Conservation (phyloP, 1,140 invertebrate genomes). For the Anoplophora glabripennis region DNA sequence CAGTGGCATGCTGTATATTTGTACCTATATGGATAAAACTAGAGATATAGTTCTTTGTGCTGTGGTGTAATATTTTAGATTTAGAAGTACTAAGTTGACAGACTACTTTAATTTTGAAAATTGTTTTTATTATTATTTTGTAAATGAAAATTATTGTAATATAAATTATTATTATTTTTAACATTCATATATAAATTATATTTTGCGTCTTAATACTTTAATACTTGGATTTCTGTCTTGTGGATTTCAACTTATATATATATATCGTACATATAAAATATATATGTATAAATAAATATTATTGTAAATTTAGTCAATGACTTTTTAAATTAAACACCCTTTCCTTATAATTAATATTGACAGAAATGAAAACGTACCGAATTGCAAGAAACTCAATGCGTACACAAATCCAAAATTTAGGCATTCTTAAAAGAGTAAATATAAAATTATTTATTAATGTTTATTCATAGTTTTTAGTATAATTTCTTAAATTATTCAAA, state of each 20-base stretch:
- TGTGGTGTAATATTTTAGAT: conserved; percentile 51
- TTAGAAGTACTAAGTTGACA: conserved; percentile 38
- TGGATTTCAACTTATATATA: conserved; percentile 48
- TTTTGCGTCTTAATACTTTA: conserved; percentile 40
- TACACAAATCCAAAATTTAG: too few species aligned
- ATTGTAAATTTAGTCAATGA: conserved; percentile 38
- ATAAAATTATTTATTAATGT: too few species aligned
- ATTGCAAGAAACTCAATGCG: too few species aligned
- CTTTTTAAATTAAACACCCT: conserved; percentile 9
- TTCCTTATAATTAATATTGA: background rate
- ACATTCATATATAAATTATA: conserved; percentile 39
- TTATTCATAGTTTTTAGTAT: too few species aligned
- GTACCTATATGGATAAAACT: conserved; percentile 50
- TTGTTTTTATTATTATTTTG: conserved; percentile 37
- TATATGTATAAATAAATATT: conserved; percentile 50
- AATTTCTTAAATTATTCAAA: conserved; percentile 5
- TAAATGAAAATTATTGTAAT: conserved; percentile 40
- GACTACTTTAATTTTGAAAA: conserved; percentile 27
- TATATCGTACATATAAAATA: conserved; percentile 47
- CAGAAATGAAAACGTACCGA: too few species aligned
- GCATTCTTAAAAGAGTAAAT: too few species aligned
- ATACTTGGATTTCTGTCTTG: conserved; percentile 46
- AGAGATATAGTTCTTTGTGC: conserved; percentile 47
- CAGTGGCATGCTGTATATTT: conserved; percentile 48
- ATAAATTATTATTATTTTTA: conserved; percentile 41